Base-by-base conservation (phyloP, 2,888 invertebrate species). In the Cryptops parisi region DNA sequence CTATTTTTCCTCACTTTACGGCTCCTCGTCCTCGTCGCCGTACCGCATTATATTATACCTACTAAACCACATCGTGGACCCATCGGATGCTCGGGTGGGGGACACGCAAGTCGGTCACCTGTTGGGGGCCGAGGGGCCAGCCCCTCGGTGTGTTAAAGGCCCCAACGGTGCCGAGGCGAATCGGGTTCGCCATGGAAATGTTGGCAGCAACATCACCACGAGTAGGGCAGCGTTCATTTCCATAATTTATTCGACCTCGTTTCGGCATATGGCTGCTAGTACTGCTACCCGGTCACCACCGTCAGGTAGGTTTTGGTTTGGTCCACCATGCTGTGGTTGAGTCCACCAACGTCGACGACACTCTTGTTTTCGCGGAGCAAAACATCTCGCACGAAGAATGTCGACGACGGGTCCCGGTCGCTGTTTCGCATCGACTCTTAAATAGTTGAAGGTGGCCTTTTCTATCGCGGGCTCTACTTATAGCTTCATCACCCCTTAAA, bases 211-310 rank as follows among this genome's bases (percentile, higher is more conserved):
- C 19, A 17, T 4, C 17, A 41, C 23, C 17, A 23, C 2, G 43
- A n/a, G 9, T 33, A 33, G 38, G 12, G 12, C 12, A 12, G 38
- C 23, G 12, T 12, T 9, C 21, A 47, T 47, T 47, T 47, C 17
- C 47, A 47, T 47, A 47, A 47, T 47, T 47, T 47, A 47, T 47
- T 47, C 47, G 47, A 47, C 47, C 47, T 47, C 47, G 26, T 47
- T 47, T 47, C 24, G 47, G 3, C 17, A 43, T 17, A 43, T 43
- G 43, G 17, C 43, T 17, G 12, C 38, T 9, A 12, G 2, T 43
- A 23, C 23, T 43, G 24, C 52, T 52, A 52, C 52, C 52, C 52
- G 44, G 44, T 23, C 52, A n/a, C n/a, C n/a, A 45, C 52, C 52
- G 46, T 52, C 44, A 22, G 44, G 45, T 27, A 22, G 24, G 26